These are phyloP conservation scores for Microcebus lehilahytsara DNA, from an alignment of 2,113 vertebrate genomes.

Conservation along the genomic window DNA sequence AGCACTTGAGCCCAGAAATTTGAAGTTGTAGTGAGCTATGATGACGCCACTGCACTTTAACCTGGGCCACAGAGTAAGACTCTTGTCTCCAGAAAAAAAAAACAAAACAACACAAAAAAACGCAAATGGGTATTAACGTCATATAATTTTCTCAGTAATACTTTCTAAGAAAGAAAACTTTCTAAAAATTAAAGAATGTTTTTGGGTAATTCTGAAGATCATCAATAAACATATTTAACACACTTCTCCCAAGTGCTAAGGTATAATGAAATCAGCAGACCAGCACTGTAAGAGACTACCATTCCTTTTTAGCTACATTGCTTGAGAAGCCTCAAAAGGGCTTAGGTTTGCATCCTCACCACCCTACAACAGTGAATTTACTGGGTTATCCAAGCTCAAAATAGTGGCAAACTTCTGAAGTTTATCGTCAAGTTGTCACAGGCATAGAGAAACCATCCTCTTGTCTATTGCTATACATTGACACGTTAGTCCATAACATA, in stretches of 20 bases:
- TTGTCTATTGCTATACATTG: not conserved
- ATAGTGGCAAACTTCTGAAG: not conserved
- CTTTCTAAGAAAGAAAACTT: not conserved
- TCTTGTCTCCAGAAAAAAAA: no score
- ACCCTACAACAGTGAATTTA: not conserved
- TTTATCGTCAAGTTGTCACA: not conserved
- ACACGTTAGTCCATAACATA: constrained; percentile 11
- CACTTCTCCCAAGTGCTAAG: not conserved
- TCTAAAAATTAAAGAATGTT: constrained; percentile 33
- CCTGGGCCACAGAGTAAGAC: no score
- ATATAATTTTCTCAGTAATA: not conserved
- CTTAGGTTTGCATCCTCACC: not conserved
- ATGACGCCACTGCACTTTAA: no score
- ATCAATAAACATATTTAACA: not conserved
- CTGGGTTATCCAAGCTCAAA: not conserved
- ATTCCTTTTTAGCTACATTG: not conserved
- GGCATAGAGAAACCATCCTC: not conserved
- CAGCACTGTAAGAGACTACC: not conserved
- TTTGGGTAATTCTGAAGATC: constrained; percentile 11
- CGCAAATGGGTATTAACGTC: not conserved
- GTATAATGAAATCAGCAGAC: not conserved
- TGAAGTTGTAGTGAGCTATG: no score
- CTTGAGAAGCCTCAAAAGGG: not conserved
- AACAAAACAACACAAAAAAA: not conserved
- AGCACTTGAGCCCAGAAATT: no score